These are phyloP conservation scores for Egretta garzetta DNA, from an alignment of 2,113 vertebrate genomes.

Conservation along the genomic window DNA sequence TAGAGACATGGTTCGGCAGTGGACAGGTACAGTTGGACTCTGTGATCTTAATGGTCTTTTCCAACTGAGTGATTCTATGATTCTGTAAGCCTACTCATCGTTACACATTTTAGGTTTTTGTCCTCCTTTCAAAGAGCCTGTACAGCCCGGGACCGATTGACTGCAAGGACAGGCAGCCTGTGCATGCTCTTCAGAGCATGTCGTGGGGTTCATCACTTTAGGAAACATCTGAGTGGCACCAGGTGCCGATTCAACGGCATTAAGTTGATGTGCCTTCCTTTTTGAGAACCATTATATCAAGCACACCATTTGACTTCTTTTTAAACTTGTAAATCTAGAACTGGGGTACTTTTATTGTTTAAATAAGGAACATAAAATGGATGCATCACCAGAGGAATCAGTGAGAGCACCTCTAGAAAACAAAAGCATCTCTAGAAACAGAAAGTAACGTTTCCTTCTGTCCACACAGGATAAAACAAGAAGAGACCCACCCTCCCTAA, in stretches of 20 bases:
- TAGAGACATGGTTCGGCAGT: too few species aligned
- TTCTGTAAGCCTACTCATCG: too few species aligned
- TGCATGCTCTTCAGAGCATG: not conserved
- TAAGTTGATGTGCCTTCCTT: not conserved
- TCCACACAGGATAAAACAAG: not conserved
- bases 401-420: not conserved
- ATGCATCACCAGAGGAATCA: not conserved
- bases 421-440: not conserved
- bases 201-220: rapidly evolving
- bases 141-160: not conserved
- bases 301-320: not conserved
- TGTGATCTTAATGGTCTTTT: too few species aligned
- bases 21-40: too few species aligned
- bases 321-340: not conserved
- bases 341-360: not conserved
- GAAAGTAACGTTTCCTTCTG: not conserved
- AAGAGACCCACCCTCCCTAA: not conserved
- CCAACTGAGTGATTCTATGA: too few species aligned
- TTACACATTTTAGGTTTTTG: rapidly evolving
- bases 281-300: not conserved
- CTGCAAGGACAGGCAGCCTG: not conserved
- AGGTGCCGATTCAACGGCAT: rapidly evolving
- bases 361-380: not conserved
- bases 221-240: rapidly evolving
- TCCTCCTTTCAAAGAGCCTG: not conserved